Evolutionary conservation across 92 coral and sea anemone genomes (phyloP).

Genomic region (Virgularia gustaviana): DNA sequence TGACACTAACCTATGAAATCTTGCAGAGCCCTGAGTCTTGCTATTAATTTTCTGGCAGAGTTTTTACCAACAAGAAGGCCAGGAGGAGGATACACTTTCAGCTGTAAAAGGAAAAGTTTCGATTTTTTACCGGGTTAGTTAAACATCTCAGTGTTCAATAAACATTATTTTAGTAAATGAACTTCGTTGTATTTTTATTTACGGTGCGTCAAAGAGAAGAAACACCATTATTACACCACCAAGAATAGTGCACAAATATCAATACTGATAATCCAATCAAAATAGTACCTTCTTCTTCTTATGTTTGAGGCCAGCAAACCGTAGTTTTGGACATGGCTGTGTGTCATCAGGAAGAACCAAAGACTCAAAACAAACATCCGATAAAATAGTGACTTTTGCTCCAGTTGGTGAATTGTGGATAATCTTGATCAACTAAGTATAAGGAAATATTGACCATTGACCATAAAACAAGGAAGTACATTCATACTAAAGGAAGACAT

Average conservation of each 20-base stretch:
- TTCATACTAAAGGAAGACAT: too few relatives aligned
- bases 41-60: conserved; percentile 63
- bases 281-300: conserved; percentile 58
- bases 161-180: conserved; percentile 57
- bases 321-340: conserved; percentile 66
- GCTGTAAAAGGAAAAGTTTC: too few relatives aligned
- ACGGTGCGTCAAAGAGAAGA: conserved; percentile 71
- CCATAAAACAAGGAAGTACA: too few relatives aligned
- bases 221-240: conserved; percentile 63
- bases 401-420: conserved; percentile 68
- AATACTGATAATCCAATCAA: conserved; percentile 46
- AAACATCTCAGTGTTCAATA: conserved; percentile 69
- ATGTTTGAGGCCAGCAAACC: conserved; percentile 64
- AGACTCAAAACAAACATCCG: conserved; percentile 87
- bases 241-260: conserved; percentile 67
- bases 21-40: conserved; percentile 84
- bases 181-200: conserved; percentile 57
- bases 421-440: conserved; percentile 70
- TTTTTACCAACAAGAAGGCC: conserved; percentile 70
- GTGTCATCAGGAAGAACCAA: conserved; percentile 68
- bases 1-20: conserved; percentile 70
- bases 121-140: conserved; percentile 47
- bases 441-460: too few relatives aligned
- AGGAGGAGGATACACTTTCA: conserved; percentile 72
- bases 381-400: conserved; percentile 69